These are phyloP conservation scores for Pseudoatta argentina DNA, from an alignment of 1,140 invertebrate genomes.

Conservation along the genomic window DNA sequence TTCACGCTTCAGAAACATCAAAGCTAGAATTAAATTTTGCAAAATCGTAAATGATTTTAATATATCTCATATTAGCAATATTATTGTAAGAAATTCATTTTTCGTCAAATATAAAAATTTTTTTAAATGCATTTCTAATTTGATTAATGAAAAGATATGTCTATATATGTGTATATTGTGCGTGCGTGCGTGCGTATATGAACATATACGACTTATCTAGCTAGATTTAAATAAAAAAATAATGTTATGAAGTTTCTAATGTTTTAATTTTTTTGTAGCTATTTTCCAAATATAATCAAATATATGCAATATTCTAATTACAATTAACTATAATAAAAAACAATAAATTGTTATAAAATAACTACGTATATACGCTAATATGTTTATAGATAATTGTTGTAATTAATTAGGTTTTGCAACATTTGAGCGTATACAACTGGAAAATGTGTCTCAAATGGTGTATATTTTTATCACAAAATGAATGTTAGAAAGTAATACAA, in stretches of 20 bases:
- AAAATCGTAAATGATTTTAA: no score
- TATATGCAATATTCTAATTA: background rate
- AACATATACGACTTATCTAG: no score
- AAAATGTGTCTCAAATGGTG: no score
- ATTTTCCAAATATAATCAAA: background rate
- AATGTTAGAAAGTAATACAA: no score
- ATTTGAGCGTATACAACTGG: no score
- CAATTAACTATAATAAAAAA: background rate
- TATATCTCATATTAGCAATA: background rate
- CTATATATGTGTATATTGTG: background rate
- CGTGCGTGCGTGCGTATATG: no score
- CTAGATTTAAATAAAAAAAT: background rate
- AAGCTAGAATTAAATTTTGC: no score
- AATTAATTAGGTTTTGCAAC: background rate
- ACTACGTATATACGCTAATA: background rate
- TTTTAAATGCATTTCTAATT: conserved; percentile 19
- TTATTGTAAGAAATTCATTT: background rate
- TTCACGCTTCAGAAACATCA: no score
- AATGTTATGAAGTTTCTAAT: background rate
- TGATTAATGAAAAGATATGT: conserved; percentile 6
- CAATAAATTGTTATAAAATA: background rate
- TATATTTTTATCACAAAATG: no score
- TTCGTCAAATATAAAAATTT: background rate
- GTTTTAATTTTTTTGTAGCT: background rate
- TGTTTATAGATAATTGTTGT: background rate